phyloP scores from a whole-genome alignment of 92 coral and sea anemone species.

The Zoanthus sociatus region DNA sequence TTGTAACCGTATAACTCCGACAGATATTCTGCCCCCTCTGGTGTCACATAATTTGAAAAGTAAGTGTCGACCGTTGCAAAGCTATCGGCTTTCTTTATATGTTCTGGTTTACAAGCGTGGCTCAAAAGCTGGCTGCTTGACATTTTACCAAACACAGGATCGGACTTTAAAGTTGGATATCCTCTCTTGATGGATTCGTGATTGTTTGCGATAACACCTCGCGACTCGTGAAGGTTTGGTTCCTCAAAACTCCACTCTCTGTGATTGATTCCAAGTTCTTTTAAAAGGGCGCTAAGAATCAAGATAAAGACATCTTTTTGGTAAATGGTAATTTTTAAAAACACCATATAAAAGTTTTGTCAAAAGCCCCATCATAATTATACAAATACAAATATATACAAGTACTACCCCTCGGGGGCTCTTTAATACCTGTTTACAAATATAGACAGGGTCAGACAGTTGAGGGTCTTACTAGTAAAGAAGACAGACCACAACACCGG shows the following conservation, averaged over 20 bases:
- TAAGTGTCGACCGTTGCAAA: slow-evolving; percentile 79
- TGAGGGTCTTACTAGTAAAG: too few relatives aligned
- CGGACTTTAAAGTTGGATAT: slow-evolving; percentile 64
- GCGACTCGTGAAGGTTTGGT: slow-evolving; percentile 77
- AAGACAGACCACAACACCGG: too few relatives aligned
- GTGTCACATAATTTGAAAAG: slow-evolving; percentile 72
- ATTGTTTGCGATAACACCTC: slow-evolving; percentile 74
- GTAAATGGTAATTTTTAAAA: not conserved
- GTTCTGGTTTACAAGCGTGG: slow-evolving; percentile 73
- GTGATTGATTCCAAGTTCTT: slow-evolving; percentile 70
- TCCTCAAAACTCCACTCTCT: slow-evolving; percentile 71
- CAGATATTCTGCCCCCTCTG: slow-evolving; percentile 83
- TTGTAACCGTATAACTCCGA: slow-evolving; percentile 85
- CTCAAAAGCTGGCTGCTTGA: slow-evolving; percentile 69
- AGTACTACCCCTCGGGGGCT: too few relatives aligned
- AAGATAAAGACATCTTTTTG: not conserved
- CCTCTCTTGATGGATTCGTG: slow-evolving; percentile 71
- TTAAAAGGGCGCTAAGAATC: slow-evolving; percentile 60
- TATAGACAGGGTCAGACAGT: too few relatives aligned
- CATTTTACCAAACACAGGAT: slow-evolving; percentile 71
- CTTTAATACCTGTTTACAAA: too few relatives aligned
- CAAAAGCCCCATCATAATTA: too few relatives aligned
- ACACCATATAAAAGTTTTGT: too few relatives aligned
- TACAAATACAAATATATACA: too few relatives aligned
- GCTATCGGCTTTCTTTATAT: slow-evolving; percentile 57